phyloP scores from a whole-genome alignment of 1,140 invertebrate genomes.

The Temnothorax nylanderi region DNA sequence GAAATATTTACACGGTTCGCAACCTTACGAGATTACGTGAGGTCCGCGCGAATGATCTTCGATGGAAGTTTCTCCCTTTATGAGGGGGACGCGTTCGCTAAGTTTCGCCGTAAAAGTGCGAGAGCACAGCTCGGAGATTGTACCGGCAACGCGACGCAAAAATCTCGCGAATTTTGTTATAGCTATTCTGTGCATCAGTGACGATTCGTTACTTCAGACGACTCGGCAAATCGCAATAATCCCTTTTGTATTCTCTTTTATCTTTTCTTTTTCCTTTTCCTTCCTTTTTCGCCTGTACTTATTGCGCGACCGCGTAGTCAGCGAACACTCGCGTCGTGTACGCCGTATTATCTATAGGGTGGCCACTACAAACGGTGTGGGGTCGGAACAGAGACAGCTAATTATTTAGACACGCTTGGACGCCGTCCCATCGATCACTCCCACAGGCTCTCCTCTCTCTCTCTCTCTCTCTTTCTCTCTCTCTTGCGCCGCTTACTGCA shows the following conservation, averaged over 20 bases:
- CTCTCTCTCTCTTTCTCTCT: slow-evolving; percentile 60
- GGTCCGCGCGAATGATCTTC: slow-evolving; percentile 28
- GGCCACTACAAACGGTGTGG: slow-evolving; percentile 82
- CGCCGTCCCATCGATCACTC: slow-evolving; percentile 84
- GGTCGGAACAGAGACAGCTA: slow-evolving; percentile 84
- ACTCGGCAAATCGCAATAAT: slow-evolving; percentile 66
- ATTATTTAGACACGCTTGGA: slow-evolving; percentile 86
- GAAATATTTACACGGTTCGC: slow-evolving; percentile 44
- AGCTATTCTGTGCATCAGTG: slow-evolving; percentile 32
- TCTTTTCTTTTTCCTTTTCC: background rate
- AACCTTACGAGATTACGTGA: slow-evolving; percentile 21
- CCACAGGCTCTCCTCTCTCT: slow-evolving; percentile 60
- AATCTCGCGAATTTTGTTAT: slow-evolving; percentile 66
- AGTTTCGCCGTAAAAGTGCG: slow-evolving; percentile 56
- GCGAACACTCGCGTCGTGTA: slow-evolving; percentile 74
- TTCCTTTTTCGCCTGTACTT: slow-evolving; percentile 1
- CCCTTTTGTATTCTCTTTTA: background rate
- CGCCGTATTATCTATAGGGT: slow-evolving; percentile 77
- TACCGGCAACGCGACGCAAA: slow-evolving; percentile 43
- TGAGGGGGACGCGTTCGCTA: slow-evolving; percentile 1
- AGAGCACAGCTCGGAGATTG: slow-evolving; percentile 47
- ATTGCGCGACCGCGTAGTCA: slow-evolving; percentile 76
- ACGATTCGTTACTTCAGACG: slow-evolving; percentile 58
- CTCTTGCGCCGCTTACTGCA: slow-evolving; percentile 19
- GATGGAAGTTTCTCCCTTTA: slow-evolving; percentile 35